Base-by-base conservation (phyloP, 2,113 vertebrate species). In the Sinocyclocheilus grahami region DNA sequence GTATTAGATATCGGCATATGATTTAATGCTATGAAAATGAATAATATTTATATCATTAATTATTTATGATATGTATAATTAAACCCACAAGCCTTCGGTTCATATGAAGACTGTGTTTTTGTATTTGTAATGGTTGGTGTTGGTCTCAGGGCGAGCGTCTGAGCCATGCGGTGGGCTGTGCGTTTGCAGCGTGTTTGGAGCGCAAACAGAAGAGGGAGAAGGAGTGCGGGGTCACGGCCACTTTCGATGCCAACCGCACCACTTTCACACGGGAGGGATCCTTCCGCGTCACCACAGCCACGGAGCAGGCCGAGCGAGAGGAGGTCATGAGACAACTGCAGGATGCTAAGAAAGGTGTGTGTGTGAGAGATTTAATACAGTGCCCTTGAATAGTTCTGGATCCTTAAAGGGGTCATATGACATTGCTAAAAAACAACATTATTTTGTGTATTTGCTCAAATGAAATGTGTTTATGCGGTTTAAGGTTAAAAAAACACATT, bases 161-260 rank as follows among this genome's bases (percentile, higher is more conserved):
- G 93, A 99, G 98, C 89, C 98, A 99, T 2, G 98, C 98, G 14
- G 98, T 99, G 77, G 98, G 98, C 87, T 99, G 98, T 86, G 98
- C 98, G 0, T 99, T 99, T 72, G 98, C 98, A 8, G 98, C 98
- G 0, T 99, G 98, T 90, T 93, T 99, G 93, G 98, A 99, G 91
- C 93, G 98, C 39, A 99, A 99, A 89, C 98, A 99, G 95, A 99
- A 99, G 90, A 94, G 98, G 60, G 98, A 99, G 93, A 99, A 99
- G 93, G 98, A 99, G 92, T 99, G 98, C 42, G 98, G 98, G n/a
- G 98, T 99, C 90, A 99, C 98, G 10, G 98, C 98, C 82, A 99
- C 98, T 84, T 99, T 99, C 74, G 98, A 99, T 89, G 97, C 97
- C 91, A 99, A 98, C 94, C 95, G 98, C 91, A 99, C 98, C 91